A percentile compares a stretch with the other conserved stretches of the same genome.
Conservation (phyloP, 2,113 vertebrate species). For the Catharus fuscescens region DNA sequence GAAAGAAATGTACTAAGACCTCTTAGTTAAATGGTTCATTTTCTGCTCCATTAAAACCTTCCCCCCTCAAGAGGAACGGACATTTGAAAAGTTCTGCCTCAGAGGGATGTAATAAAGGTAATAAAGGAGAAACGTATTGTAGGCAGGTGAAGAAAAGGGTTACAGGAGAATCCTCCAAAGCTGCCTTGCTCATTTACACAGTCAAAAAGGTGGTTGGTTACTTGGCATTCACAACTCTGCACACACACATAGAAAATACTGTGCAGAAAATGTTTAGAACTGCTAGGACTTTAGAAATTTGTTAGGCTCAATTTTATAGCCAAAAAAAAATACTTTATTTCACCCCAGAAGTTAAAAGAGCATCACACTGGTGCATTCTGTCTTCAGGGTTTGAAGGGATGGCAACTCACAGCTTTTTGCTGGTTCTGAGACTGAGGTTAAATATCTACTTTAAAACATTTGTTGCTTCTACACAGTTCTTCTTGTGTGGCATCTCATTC, state of each 20-base stretch:
- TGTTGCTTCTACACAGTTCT: background rate
- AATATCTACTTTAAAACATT: background rate
- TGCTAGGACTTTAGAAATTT: background rate
- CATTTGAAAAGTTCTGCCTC: slow-evolving; percentile 12
- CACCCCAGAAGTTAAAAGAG: background rate
- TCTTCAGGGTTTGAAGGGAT: background rate
- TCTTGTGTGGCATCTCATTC: background rate
- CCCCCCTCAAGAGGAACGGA: background rate
- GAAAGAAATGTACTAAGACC: slow-evolving; percentile 35
- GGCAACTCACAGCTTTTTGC: background rate
- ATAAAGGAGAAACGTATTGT: slow-evolving; percentile 33
- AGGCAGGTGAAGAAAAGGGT: background rate
- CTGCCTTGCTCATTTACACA: background rate
- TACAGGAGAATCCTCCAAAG: background rate
- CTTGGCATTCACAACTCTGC: background rate
- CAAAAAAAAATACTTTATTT: background rate
- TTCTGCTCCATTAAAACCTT: slow-evolving; percentile 48
- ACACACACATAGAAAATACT: background rate
- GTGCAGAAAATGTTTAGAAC: background rate
- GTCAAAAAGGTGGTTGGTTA: background rate
- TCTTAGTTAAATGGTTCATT: slow-evolving; percentile 50
- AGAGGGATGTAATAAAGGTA: background rate
- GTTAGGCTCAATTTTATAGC: background rate
- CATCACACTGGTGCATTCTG: background rate
- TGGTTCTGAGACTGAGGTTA: background rate